These are phyloP conservation scores for Hydrophis major DNA, from an alignment of 2,797 vertebrate species.

Conservation along the genomic window DNA sequence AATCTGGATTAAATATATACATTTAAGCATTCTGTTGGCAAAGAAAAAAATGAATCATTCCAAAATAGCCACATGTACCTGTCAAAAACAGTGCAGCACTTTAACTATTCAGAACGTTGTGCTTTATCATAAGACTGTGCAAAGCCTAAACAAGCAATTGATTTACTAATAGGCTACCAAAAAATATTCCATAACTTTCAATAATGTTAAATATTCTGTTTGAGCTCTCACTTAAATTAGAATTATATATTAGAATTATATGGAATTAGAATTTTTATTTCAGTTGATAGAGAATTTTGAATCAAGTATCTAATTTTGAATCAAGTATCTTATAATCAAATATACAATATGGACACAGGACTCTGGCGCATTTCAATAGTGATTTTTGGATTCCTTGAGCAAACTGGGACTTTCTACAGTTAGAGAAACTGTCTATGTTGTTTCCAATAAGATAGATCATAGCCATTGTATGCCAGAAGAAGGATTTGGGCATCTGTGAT, in stretches of 20 bases:
- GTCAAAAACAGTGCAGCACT: not conserved
- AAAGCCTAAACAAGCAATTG: not conserved
- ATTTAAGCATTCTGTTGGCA: not conserved
- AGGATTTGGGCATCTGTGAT: not conserved
- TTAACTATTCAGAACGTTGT: not conserved
- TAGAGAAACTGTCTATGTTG: not conserved
- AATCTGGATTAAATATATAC: not conserved
- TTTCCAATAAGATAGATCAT: not conserved
- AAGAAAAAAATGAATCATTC: not conserved
- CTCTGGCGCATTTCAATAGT: constrained; percentile 24
- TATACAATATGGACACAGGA: constrained; percentile 26
- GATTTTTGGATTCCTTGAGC: constrained; percentile 13
- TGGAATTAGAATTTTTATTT: constrained; percentile 47
- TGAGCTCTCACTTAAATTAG: constrained; percentile 87
- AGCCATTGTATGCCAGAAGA: not conserved
- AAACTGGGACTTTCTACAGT: constrained; percentile 8
- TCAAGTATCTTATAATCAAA: constrained; percentile 25
- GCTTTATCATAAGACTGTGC: not conserved
- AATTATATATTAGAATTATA: constrained; percentile 76
- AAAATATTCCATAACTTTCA: constrained; percentile 76
- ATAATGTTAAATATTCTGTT: constrained; percentile 89
- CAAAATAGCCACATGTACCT: not conserved
- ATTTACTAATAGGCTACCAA: constrained; percentile 47
- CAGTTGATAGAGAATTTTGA: constrained; percentile 59
- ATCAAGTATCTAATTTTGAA: constrained; percentile 26